Conservation (phyloP, 2,888 invertebrate genomes). For the Boloria selene region DNA sequence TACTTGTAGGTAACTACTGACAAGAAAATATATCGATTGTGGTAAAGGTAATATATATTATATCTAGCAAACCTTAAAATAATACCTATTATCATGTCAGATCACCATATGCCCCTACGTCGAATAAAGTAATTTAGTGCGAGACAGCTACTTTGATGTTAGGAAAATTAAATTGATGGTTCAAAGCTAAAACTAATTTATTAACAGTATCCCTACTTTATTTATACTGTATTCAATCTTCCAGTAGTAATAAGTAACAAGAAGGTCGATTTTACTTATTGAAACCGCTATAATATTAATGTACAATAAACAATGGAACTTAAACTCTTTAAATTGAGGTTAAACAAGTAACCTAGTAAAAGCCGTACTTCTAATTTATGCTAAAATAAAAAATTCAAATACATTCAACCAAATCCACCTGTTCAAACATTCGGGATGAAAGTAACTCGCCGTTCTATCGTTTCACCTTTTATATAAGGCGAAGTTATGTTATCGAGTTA, state of each 20-base stretch:
- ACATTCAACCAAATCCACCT: conserved; percentile 7
- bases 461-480: conserved; percentile 18
- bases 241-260: not conserved
- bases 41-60: too few species aligned
- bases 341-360: not conserved
- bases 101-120: not conserved
- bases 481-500: conserved; percentile 5
- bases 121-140: not conserved
- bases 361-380: not conserved
- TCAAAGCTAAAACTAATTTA: conserved; percentile 7
- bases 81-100: not conserved
- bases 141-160: conserved; percentile 8
- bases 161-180: conserved; percentile 13
- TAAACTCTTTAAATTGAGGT: not conserved
- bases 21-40: too few species aligned
- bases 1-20: too few species aligned
- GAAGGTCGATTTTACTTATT: not conserved
- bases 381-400: conserved; percentile 12
- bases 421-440: not conserved
- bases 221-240: not conserved
- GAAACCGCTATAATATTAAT: not conserved
- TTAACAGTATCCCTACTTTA: not conserved
- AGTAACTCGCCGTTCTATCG: conserved; percentile 1
- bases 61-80: not conserved
- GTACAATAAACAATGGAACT: not conserved